These are phyloP conservation scores for Acyrthosiphon pisum DNA, from an alignment of 1,140 invertebrate genomes.

Conservation along the genomic window DNA sequence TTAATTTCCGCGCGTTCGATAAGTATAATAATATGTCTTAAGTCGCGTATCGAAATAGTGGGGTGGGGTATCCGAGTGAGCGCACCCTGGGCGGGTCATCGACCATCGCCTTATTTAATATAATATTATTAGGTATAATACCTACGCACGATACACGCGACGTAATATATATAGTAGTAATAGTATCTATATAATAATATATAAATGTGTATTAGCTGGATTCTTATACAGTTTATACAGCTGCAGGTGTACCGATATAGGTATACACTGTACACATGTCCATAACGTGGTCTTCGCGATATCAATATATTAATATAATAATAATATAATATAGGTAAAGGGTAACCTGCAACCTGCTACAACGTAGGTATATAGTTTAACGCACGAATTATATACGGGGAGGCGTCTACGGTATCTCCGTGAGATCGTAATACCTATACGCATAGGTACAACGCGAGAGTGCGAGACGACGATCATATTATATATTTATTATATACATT, in stretches of 20 bases:
- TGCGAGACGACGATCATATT: background rate
- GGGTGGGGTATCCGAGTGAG: background rate
- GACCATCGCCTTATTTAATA: background rate
- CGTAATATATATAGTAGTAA: background rate
- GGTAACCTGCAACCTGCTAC: background rate
- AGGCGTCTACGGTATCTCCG: background rate
- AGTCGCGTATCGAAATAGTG: background rate
- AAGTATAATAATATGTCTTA: background rate
- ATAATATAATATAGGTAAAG: background rate
- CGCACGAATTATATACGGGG: background rate
- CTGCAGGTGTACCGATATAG: background rate
- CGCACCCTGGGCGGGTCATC: background rate
- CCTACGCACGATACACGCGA: background rate
- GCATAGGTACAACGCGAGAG: background rate
- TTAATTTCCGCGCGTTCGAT: background rate
- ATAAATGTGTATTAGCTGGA: background rate
- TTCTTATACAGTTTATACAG: background rate
- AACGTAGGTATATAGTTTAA: background rate
- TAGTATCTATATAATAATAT: background rate
- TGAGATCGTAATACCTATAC: background rate
- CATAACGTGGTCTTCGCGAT: background rate
- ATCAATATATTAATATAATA: background rate
- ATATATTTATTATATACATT: background rate
- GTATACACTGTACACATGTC: background rate
- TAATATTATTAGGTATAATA: background rate